Evolutionary conservation across 2,888 invertebrate genomes (phyloP), one percentile per base, ranked within the genome.

Genomic region (Mellilla xanthometata): DNA sequence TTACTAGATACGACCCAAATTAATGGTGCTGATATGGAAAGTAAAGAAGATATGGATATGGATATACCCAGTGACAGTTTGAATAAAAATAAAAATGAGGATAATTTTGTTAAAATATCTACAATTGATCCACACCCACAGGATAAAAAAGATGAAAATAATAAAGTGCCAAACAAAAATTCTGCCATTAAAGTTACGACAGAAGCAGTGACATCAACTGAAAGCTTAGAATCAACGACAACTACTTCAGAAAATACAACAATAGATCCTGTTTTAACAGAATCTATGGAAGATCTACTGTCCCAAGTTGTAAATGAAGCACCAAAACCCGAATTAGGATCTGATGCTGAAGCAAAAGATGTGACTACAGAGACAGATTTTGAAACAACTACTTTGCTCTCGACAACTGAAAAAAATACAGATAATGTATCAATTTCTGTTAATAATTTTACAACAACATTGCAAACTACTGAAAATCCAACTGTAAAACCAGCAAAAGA

Each of bases 241-340:
- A 19, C 67, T 36, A 22, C 52, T 11, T 29, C 60, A 23, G 70
- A 71, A 42, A 60, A 52, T 22, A 77, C 77, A 13, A 79, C 82
- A 2, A 78, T 85, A 8, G 89, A 89, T 58, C 74, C 81, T 34
- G 70, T 85, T 52, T 63, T 90, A 50, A 79, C 86, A 1, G 88
- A 82, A 52, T 90, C 90, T 2, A 87, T 90, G 81, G 85, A 72
- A 41, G 87, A 90, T 62, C 69, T 90, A 56, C 26, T 90, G n/a
- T 89, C 84, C n/a, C 90, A 90, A 71, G 76, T 90, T 40, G 85
- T 81, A 3, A 72, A 87, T 58, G 66, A 76, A 58, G 65, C 62
- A 11, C 78, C 79, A 0, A 71, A 78, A 49, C 52, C 72, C 6
- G 66, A 76, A 31, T 12, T 70, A 19, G 56, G 62, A 24, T 54